These are phyloP conservation scores for Plecturocebus donacophilus DNA, from an alignment of 2,113 vertebrate genomes.

Conservation along the genomic window DNA sequence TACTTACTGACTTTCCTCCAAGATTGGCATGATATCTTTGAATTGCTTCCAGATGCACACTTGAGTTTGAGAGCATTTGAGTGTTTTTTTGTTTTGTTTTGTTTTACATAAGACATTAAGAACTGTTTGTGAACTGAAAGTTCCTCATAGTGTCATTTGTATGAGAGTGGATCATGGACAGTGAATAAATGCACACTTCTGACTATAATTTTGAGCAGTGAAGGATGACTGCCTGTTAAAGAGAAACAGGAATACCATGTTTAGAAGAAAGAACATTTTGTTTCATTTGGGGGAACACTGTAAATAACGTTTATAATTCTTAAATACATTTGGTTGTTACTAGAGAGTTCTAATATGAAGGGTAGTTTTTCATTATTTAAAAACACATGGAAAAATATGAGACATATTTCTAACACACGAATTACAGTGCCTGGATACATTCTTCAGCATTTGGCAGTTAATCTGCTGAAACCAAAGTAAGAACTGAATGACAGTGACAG, in stretches of 20 bases:
- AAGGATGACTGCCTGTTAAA: constrained; percentile 81
- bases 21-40: constrained; percentile 82
- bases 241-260: constrained; percentile 78
- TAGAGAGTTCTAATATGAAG: constrained; percentile 90
- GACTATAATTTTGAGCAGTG: constrained; percentile 75
- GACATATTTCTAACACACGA: constrained; percentile 83
- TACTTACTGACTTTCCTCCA: constrained; percentile 91
- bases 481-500: constrained; percentile 75
- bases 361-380: constrained; percentile 92
- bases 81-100: constrained; percentile 68
- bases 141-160: constrained; percentile 82
- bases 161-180: constrained; percentile 84
- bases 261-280: constrained; percentile 79
- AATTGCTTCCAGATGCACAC: constrained; percentile 86
- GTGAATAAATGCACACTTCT: constrained; percentile 82
- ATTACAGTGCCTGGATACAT: constrained; percentile 83
- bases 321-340: constrained; percentile 89
- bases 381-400: constrained; percentile 77
- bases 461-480: constrained; percentile 87
- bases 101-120: constrained; percentile 79
- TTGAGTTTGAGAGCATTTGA: constrained; percentile 84
- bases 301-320: constrained; percentile 91
- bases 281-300: constrained; percentile 85
- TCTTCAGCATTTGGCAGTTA: constrained; percentile 69
- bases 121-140: constrained; percentile 82